Conservation (phyloP, 2,113 vertebrate species). For the Triplophysa dalaica region DNA sequence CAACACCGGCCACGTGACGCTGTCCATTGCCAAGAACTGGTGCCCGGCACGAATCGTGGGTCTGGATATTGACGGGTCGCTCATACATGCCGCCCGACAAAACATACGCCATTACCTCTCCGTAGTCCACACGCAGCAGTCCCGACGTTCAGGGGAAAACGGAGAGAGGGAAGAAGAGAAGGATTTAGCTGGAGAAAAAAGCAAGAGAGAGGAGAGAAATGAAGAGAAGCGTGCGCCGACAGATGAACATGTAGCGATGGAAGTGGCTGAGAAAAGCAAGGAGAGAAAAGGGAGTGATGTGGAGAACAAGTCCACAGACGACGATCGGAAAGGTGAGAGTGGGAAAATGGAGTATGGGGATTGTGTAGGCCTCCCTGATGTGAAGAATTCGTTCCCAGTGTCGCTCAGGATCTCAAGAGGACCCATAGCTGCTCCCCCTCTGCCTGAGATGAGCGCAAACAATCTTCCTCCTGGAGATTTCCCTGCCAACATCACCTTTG, state of each 20-base stretch:
- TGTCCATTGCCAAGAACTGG: constrained; percentile 84
- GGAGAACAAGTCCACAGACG: background rate
- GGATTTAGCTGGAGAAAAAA: constrained; percentile 9
- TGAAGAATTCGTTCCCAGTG: constrained; percentile 75
- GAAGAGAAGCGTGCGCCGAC: constrained; percentile 10
- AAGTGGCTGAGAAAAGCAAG: background rate
- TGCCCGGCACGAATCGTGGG: constrained; percentile 82
- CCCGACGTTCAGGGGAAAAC: constrained; percentile 51
- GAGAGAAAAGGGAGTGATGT: background rate
- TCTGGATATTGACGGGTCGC: constrained; percentile 81
- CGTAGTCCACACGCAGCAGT: constrained; percentile 72
- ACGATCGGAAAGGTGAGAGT: background rate
- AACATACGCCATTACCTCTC: constrained; percentile 91
- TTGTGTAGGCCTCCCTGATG: constrained; percentile 41
- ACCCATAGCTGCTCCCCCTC: constrained; percentile 85
- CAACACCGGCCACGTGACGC: constrained; percentile 87
- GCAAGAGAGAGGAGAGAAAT: constrained; percentile 51
- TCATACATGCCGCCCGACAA: constrained; percentile 85
- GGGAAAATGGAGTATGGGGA: background rate
- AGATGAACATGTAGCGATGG: background rate
- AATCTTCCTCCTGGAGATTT: constrained; percentile 72
- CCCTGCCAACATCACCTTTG: constrained; percentile 87
- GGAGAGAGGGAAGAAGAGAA: constrained; percentile 31
- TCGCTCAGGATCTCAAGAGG: constrained; percentile 83
- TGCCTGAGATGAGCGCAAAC: constrained; percentile 61